A percentile compares a stretch with the other conserved stretches of the same genome.
These are phyloP conservation scores for Smutsia gigantea DNA, from an alignment of 2,797 vertebrate genomes.

Conservation along the genomic window DNA sequence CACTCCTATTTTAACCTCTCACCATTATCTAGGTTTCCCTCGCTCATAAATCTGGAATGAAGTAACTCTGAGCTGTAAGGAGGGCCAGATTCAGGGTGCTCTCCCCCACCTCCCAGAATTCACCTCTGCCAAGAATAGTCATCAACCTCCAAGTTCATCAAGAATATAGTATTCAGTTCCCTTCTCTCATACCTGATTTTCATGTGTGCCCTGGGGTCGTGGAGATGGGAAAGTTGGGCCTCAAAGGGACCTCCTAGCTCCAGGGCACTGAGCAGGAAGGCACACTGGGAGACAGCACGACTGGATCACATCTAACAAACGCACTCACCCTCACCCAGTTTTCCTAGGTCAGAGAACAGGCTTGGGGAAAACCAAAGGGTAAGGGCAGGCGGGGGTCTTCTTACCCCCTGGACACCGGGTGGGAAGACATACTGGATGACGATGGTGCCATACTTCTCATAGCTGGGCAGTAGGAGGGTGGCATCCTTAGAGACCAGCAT, in stretches of 20 bases:
- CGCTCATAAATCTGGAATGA: neutral
- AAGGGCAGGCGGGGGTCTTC: slow-evolving; percentile 64
- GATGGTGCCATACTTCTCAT: slow-evolving; percentile 95
- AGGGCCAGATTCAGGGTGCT: too few relatives aligned
- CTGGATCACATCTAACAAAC: neutral
- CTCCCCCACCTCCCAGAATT: neutral
- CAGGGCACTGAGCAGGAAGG: neutral
- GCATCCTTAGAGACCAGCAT: slow-evolving; percentile 95
- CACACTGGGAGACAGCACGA: neutral
- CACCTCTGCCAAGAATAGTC: neutral
- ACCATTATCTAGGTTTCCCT: neutral
- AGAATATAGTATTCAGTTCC: neutral
- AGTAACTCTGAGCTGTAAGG: neutral
- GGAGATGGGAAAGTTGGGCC: slow-evolving; percentile 7
- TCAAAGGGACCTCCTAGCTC: neutral
- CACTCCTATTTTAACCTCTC: neutral
- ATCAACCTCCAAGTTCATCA: neutral
- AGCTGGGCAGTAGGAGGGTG: slow-evolving; percentile 93
- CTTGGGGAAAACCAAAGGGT: neutral
- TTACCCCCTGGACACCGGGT: slow-evolving; percentile 94
- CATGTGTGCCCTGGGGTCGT: neutral
- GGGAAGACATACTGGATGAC: slow-evolving; percentile 97
- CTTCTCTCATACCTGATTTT: slow-evolving; percentile 28
- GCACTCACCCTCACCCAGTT: neutral
- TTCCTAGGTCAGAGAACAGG: neutral